phyloP scores from a whole-genome alignment of 2,113 vertebrate genomes.

The Echinops telfairi region DNA sequence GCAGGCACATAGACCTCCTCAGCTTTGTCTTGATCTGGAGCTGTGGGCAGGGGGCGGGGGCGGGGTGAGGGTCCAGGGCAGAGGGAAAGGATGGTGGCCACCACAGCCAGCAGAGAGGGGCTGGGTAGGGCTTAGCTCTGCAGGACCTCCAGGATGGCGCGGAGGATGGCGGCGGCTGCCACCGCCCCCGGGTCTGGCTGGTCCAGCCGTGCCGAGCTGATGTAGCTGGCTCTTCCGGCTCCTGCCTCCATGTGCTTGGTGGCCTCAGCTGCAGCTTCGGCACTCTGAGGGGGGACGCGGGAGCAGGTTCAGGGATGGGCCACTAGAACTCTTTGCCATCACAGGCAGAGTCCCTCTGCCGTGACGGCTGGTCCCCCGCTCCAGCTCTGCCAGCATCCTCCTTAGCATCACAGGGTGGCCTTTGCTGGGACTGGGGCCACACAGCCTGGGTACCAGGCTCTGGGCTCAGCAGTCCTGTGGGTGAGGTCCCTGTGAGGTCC shows the following conservation, averaged over 20 bases:
- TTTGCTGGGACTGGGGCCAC: too few relatives aligned
- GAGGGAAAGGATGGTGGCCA: neutral
- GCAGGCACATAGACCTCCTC: rapidly evolving
- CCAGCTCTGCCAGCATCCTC: neutral
- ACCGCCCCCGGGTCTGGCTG: constrained; percentile 94
- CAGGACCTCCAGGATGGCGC: constrained; percentile 88
- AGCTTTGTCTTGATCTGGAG: too few relatives aligned
- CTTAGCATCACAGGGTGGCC: too few relatives aligned
- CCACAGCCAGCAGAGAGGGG: neutral
- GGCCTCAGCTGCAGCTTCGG: constrained; percentile 89
- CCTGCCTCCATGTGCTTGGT: constrained; percentile 92
- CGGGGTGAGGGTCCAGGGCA: neutral
- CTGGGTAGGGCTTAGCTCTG: constrained; percentile 44
- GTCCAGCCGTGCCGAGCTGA: constrained; percentile 89
- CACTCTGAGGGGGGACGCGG: constrained; percentile 85
- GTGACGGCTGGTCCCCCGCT: neutral
- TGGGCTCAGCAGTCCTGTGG: neutral
- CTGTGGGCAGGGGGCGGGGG: too few relatives aligned
- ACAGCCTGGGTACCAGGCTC: too few relatives aligned
- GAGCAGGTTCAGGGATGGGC: neutral
- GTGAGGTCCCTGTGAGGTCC: neutral
- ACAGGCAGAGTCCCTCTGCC: neutral
- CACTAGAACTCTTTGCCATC: neutral
- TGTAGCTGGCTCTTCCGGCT: constrained; percentile 96
- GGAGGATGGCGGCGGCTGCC: constrained; percentile 90